Evolutionary conservation across 1,140 invertebrate genomes (phyloP).

Genomic region (Pemphigus obesinymphae): DNA sequence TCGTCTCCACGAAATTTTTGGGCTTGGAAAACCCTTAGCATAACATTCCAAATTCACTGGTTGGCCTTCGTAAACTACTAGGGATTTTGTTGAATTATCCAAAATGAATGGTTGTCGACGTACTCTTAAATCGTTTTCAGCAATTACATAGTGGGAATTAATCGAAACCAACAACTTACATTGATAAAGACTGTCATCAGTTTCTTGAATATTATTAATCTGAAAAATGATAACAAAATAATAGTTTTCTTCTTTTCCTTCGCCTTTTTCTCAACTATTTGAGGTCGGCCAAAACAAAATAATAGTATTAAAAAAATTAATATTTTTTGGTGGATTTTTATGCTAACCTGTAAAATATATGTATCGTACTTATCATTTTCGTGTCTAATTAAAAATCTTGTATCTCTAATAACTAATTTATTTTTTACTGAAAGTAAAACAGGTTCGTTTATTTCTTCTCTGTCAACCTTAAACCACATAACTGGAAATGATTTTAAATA

Average conservation of each 20-base stretch:
- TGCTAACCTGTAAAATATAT: slow-evolving; percentile 63
- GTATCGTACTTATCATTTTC: slow-evolving; percentile 72
- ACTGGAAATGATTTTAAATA: too few species aligned
- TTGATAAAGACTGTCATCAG: slow-evolving; percentile 80
- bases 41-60: slow-evolving; percentile 79
- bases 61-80: slow-evolving; percentile 76
- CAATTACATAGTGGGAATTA: slow-evolving; percentile 70
- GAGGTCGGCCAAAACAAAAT: too few species aligned
- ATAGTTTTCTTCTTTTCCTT: too few species aligned
- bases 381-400: slow-evolving; percentile 76
- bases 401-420: slow-evolving; percentile 77
- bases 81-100: slow-evolving; percentile 82
- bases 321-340: too few species aligned
- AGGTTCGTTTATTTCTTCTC: too few species aligned
- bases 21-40: slow-evolving; percentile 73
- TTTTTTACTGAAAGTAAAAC: slow-evolving; percentile 74
- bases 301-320: too few species aligned
- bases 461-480: too few species aligned
- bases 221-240: too few species aligned
- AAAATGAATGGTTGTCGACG: slow-evolving; percentile 81
- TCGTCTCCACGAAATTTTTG: slow-evolving; percentile 82
- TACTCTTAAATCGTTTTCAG: slow-evolving; percentile 77
- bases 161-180: slow-evolving; percentile 79
- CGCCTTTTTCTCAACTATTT: too few species aligned
- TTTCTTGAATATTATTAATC: slow-evolving; percentile 93